Evolutionary conservation across 1,140 invertebrate genomes (phyloP), one percentile per base, ranked within the genome.

Genomic region (Paramacrobiotus metropolitanus): DNA sequence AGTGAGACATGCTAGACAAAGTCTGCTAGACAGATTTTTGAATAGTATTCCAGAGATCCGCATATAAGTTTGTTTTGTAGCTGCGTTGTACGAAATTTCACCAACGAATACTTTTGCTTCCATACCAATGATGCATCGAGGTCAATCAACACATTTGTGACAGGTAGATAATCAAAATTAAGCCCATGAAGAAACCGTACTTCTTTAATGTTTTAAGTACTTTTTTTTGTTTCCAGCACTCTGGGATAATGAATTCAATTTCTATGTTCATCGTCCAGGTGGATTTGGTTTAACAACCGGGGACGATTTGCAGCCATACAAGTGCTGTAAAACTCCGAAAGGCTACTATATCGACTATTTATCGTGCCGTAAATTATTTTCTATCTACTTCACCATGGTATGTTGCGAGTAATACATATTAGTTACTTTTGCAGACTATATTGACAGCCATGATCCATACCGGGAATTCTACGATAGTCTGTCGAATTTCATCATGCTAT

Each of bases 271-370:
- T 24, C 34, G 34, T n/a, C 34, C 34, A 40, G 34, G 34, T 9
- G n/a, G n/a, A n/a, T n/a, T n/a, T n/a, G n/a, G n/a, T n/a, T n/a
- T 40, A n/a, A 40, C 34, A n/a, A 40, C 34, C 34, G n/a, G n/a
- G n/a, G n/a, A n/a, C n/a, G n/a, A n/a, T n/a, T 40, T 40, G 9
- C 34, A 40, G 34, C 34, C 34, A 40, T 40, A 40, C 34, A 40
- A 40, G 34, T 40, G 34, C n/a, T 40, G 34, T 40, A 9, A 40
- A n/a, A 40, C 34, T 40, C 34, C 34, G 34, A n/a, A 40, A 9
- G 48, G 48, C 4, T 55, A 55, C 48, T 55, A 55, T 24, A 55
- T 55, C 24, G 48, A 55, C 24, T 55, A 55, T 24, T 9, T 55
- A 24, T 55, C 48, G 15, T 55, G 48, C 48, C 28, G 28, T 55